phyloP scores from a whole-genome alignment of 2,797 vertebrate species.

The Acipenser oxyrinchus region DNA sequence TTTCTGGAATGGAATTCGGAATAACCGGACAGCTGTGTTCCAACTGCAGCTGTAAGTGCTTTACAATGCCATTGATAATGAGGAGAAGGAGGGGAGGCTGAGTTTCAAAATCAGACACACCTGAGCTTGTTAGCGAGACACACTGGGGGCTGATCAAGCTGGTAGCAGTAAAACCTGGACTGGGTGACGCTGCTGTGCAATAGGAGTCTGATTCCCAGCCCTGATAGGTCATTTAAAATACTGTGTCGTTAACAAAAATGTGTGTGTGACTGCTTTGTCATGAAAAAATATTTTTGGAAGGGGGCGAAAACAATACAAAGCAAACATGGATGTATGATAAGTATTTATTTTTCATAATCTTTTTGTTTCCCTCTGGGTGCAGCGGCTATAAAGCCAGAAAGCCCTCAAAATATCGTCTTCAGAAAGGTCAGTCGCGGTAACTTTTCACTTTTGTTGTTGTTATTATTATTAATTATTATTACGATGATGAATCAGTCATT shows the following conservation, averaged over 20 bases:
- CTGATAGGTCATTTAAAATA: not conserved
- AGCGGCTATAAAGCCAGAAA: constrained; percentile 26
- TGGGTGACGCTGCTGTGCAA: too few relatives aligned
- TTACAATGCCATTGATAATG: not conserved
- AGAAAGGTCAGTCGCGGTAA: constrained; percentile 51
- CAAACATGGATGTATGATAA: not conserved
- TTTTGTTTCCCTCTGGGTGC: not conserved
- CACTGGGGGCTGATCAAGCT: too few relatives aligned
- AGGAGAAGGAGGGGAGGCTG: too few relatives aligned
- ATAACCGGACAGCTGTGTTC: constrained; percentile 56
- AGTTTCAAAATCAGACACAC: too few relatives aligned
- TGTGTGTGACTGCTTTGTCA: not conserved
- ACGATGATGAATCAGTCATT: too few relatives aligned
- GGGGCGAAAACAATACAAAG: not conserved
- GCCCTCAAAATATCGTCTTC: constrained; percentile 49
- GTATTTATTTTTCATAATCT: constrained; percentile 1
- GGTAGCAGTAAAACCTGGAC: too few relatives aligned
- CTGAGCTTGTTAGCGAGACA: too few relatives aligned
- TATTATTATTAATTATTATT: too few relatives aligned
- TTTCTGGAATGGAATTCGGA: constrained; percentile 50
- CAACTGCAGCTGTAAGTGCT: constrained; percentile 55
- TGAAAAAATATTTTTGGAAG: not conserved
- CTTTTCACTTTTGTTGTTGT: too few relatives aligned
- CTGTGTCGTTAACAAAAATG: not conserved
- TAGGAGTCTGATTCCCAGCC: too few relatives aligned